A percentile compares a stretch with the other conserved stretches of the same genome.
These are phyloP conservation scores for Acronicta aceris DNA, from an alignment of 2,888 invertebrate genomes.

Conservation along the genomic window DNA sequence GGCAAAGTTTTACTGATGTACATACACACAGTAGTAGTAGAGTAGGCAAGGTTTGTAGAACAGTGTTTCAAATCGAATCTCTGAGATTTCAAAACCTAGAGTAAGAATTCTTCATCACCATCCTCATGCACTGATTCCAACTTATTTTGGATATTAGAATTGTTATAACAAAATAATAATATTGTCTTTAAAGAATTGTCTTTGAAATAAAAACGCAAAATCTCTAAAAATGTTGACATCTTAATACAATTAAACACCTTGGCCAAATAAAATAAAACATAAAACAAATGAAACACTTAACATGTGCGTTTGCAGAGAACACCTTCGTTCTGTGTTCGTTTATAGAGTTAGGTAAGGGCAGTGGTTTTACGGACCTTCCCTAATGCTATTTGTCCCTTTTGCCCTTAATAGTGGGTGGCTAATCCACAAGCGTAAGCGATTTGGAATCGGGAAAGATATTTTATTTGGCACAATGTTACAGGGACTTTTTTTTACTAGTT, in stretches of 20 bases:
- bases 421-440: conserved; percentile 13
- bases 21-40: too few species aligned
- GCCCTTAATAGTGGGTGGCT: conserved; percentile 25
- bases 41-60: too few species aligned
- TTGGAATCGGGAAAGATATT: not conserved
- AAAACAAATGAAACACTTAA: conserved; percentile 48
- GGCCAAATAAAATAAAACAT: conserved; percentile 15
- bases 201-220: not conserved
- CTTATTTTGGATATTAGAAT: too few species aligned
- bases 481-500: too few species aligned
- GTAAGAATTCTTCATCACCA: too few species aligned
- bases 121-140: too few species aligned
- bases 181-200: too few species aligned
- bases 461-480: not conserved
- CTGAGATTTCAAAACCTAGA: too few species aligned
- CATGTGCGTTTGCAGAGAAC: conserved; percentile 30
- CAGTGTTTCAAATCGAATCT: too few species aligned
- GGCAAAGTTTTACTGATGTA: too few species aligned
- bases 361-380: conserved; percentile 53
- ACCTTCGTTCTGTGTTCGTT: conserved; percentile 47
- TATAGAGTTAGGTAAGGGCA: conserved; percentile 40
- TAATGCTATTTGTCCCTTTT: conserved; percentile 55
- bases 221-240: not conserved
- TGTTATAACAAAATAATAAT: too few species aligned
- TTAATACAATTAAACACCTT: conserved; percentile 10